A percentile compares a stretch with the other conserved stretches of the same genome.
phyloP scores from a whole-genome alignment of 1,140 invertebrate genomes.

The Neoseiulus cucumeris region DNA sequence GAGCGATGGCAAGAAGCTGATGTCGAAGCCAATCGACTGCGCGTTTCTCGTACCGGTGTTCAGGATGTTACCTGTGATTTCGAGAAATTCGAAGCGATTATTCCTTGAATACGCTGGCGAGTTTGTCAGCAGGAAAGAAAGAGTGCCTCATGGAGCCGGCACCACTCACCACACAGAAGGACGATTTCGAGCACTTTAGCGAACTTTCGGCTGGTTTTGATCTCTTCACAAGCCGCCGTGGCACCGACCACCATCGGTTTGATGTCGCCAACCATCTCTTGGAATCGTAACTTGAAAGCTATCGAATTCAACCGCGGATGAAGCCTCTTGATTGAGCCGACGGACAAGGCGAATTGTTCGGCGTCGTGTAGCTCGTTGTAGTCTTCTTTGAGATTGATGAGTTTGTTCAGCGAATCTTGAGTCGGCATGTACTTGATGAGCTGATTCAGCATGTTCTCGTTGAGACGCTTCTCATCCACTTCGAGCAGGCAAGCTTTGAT shows the following conservation, averaged over 20 bases:
- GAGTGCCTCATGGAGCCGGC: neutral
- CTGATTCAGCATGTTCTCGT: constrained; percentile 31
- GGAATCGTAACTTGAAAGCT: constrained; percentile 65
- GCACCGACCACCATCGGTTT: constrained; percentile 86
- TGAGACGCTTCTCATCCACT: constrained; percentile 63
- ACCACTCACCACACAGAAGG: constrained; percentile 51
- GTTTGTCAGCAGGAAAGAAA: neutral
- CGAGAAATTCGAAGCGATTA: constrained; percentile 20
- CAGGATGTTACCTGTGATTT: constrained; percentile 22
- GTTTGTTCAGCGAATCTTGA: constrained; percentile 60
- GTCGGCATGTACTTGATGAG: constrained; percentile 58
- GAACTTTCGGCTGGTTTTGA: constrained; percentile 72
- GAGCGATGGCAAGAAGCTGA: constrained; percentile 83
- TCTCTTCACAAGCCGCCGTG: constrained; percentile 84
- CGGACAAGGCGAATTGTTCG: constrained; percentile 80
- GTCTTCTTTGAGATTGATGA: constrained; percentile 53
- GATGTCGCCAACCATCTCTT: constrained; percentile 62
- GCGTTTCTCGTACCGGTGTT: constrained; percentile 61
- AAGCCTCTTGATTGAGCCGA: constrained; percentile 62
- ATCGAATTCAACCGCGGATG: constrained; percentile 66
- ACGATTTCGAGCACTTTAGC: constrained; percentile 69
- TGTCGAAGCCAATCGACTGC: constrained; percentile 85
- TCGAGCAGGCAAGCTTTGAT: constrained; percentile 59
- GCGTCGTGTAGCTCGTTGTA: constrained; percentile 63
- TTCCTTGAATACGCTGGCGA: neutral